A percentile compares a stretch with the other conserved stretches of the same genome.
phyloP scores from a whole-genome alignment of 2,113 vertebrate species.

The Puntigrus tetrazona region DNA sequence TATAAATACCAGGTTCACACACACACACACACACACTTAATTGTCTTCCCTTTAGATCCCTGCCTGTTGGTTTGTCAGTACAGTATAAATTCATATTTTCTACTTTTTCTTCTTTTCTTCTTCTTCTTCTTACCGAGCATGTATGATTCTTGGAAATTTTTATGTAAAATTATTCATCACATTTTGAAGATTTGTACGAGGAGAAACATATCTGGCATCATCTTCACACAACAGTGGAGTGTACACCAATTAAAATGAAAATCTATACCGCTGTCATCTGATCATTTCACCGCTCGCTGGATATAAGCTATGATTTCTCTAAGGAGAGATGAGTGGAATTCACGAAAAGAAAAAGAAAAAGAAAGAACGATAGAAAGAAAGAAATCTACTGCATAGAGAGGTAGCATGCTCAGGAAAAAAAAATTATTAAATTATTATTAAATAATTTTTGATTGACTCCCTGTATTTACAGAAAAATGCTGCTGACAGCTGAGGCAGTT shows the following conservation, averaged over 20 bases:
- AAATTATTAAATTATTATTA: too few species aligned
- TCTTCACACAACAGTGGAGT: slow-evolving; percentile 24
- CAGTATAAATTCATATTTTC: too few species aligned
- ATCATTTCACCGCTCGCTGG: slow-evolving; percentile 46
- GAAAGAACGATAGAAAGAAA: not conserved
- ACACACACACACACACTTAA: not conserved
- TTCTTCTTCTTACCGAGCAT: too few species aligned
- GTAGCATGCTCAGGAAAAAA: slow-evolving; percentile 4
- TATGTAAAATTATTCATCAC: slow-evolving; percentile 7
- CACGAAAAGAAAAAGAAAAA: not conserved
- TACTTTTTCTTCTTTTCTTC: too few species aligned
- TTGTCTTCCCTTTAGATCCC: not conserved
- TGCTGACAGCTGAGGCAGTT: slow-evolving; percentile 31
- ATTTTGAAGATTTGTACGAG: not conserved
- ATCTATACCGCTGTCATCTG: slow-evolving; percentile 45
- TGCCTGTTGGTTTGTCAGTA: not conserved
- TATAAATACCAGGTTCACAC: too few species aligned
- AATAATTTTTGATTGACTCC: slow-evolving; percentile 46
- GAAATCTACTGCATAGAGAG: not conserved
- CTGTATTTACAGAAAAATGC: slow-evolving; percentile 37
- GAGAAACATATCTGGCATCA: not conserved
- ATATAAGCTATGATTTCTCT: slow-evolving; percentile 46
- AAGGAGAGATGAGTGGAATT: slow-evolving; percentile 36
- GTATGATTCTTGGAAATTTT: not conserved
- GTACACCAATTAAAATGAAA: slow-evolving; percentile 43